Base-by-base conservation (phyloP, 2,888 invertebrate species). In the Pammene fasciana region DNA sequence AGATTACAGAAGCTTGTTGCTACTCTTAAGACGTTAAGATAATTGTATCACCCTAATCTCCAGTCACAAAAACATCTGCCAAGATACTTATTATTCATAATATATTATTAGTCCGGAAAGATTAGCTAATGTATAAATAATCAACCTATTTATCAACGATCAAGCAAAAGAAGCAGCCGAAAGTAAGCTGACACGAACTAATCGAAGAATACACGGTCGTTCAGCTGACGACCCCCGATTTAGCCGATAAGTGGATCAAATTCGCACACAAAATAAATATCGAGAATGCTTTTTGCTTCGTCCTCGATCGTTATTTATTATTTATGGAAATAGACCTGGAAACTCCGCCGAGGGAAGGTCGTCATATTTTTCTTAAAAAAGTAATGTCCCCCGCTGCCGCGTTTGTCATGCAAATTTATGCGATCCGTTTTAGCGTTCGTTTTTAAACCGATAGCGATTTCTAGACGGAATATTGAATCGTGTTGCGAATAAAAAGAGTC, bases 401-500 rank as follows among this genome's bases (percentile, higher is more conserved):
- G 88, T 87, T 90, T 90, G 84, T 90, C 88, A 90, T 90, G 91
- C 85, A 88, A 91, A 91, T 90, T 90, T 91, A 91, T 91, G 88
- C 90, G 85, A 88, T 87, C 86, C 87, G 87, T 83, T 89, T 88
- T 88, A 83, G 81, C 86, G 79, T 86, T 86, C 85, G 84, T 81
- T 87, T 87, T 86, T 87, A 87, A 90, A 86, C 85, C 86, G 88
- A 89, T 89, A 82, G 85, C 88, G 86, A 87, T 89, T 88, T 87
- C 87, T 86, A 84, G 84, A 86, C 84, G 81, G 88, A 86, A 89
- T 88, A 89, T 88, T 87, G 85, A 86, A 88, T 86, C 84, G 82
- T 74, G 77, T 80, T 82, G 81, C 79, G 80, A 84, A 84, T 84
- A 82, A 84, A 84, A 83, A 82, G 81, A 82, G 82, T 81, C 83